phyloP scores from a whole-genome alignment of 2,797 vertebrate genomes.

The Eupleurogrammus muticus region DNA sequence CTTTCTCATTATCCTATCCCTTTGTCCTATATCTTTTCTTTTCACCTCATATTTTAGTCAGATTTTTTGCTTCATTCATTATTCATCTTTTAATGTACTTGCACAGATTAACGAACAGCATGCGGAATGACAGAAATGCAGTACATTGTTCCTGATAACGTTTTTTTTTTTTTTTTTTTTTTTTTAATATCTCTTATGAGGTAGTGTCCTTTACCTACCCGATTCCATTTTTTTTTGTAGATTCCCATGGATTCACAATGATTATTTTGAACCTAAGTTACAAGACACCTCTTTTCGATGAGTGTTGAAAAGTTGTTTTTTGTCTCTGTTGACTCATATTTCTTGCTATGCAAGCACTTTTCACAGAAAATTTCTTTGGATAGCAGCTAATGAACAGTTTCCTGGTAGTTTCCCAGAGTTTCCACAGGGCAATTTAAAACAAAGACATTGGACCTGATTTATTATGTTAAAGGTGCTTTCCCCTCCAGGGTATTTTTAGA shows the following conservation, averaged over 20 bases:
- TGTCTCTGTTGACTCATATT: slow-evolving; percentile 26
- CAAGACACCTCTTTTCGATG: slow-evolving; percentile 16
- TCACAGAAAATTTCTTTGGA: slow-evolving; percentile 1
- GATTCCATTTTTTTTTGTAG: slow-evolving; percentile 11
- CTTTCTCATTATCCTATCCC: slow-evolving; percentile 28
- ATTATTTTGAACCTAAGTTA: slow-evolving; percentile 21
- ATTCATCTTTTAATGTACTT: slow-evolving; percentile 51
- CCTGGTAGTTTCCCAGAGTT: slow-evolving; percentile 59
- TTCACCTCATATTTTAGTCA: slow-evolving; percentile 33
- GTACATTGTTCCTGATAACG: slow-evolving; percentile 7
- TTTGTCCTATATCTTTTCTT: slow-evolving; percentile 38
- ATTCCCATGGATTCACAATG: background rate
- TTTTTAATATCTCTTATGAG: slow-evolving; percentile 27
- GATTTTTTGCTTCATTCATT: slow-evolving; percentile 43
- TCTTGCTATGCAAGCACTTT: slow-evolving; percentile 35
- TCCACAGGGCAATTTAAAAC: slow-evolving; percentile 50
- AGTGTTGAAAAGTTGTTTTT: slow-evolving; percentile 26
- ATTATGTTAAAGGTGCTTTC: slow-evolving; percentile 60
- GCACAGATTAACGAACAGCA: slow-evolving; percentile 60
- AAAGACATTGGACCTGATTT: slow-evolving; percentile 52
- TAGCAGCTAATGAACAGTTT: slow-evolving; percentile 54
- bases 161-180: slow-evolving; percentile 22
- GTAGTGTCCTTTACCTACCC: slow-evolving; percentile 16
- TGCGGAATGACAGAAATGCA: slow-evolving; percentile 51
- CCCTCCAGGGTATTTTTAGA: slow-evolving; percentile 63